A percentile compares a stretch with the other conserved stretches of the same genome.
Evolutionary conservation across 1,140 invertebrate species (phyloP).

Genomic region (Tetragonula clypearis): DNA sequence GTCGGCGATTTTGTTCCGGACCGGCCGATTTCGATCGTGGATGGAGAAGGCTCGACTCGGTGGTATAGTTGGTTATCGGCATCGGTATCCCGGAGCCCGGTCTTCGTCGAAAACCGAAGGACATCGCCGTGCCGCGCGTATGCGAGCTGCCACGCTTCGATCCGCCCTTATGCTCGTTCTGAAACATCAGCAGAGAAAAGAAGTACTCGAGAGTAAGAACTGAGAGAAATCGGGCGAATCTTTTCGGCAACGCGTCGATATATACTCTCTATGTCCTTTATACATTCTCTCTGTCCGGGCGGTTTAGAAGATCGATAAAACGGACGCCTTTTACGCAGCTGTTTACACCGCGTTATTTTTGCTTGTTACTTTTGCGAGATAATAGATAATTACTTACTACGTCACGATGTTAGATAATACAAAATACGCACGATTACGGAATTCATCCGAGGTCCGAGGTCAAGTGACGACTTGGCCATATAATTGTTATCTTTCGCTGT

Average conservation of each 20-base stretch:
- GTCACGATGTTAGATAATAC: neutral
- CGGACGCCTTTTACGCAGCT: conserved; percentile 16
- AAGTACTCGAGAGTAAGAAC: neutral
- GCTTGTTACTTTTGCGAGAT: neutral
- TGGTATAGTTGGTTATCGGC: conserved; percentile 70
- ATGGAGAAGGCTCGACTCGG: conserved; percentile 67
- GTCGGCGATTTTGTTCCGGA: conserved; percentile 74
- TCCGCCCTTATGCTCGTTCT: conserved; percentile 81
- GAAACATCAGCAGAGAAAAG: conserved; percentile 23
- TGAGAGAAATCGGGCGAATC: neutral
- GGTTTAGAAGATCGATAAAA: conserved; percentile 10
- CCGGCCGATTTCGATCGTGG: conserved; percentile 79
- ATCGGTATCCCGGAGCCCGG: conserved; percentile 82
- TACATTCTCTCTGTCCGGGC: neutral
- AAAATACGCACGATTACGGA: neutral
- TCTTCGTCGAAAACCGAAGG: conserved; percentile 86
- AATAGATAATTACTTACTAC: neutral
- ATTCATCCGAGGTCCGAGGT: neutral
- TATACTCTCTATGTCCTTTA: neutral
- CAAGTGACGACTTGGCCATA: neutral
- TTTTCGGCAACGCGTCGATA: neutral
- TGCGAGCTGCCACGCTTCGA: conserved; percentile 82
- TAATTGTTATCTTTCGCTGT: neutral
- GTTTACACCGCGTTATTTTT: conserved; percentile 24
- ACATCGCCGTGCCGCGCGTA: conserved; percentile 86